A percentile compares a stretch with the other conserved stretches of the same genome.
phyloP scores from a whole-genome alignment of 2,113 vertebrate species.

The Picathartes gymnocephalus region DNA sequence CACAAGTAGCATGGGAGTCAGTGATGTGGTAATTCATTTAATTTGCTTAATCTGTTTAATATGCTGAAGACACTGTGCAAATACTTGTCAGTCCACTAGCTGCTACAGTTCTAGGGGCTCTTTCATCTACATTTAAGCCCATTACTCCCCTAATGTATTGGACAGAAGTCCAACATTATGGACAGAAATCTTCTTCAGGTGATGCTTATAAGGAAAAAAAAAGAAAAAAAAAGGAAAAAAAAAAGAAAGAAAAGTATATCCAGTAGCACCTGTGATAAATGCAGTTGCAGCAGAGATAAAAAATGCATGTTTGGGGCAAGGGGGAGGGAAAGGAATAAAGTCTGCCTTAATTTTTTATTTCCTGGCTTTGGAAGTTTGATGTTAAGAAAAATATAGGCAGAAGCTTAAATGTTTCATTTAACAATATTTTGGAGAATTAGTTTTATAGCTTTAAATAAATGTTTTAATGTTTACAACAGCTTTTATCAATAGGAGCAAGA shows the following conservation, averaged over 20 bases:
- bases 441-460: not conserved
- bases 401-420: not conserved
- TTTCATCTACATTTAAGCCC: not conserved
- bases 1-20: not conserved
- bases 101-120: not conserved
- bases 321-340: not conserved
- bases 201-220: not conserved
- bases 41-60: slow-evolving; percentile 49
- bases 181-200: not conserved
- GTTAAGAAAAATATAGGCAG: not conserved
- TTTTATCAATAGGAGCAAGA: not conserved
- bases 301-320: not conserved
- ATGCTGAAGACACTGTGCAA: not conserved
- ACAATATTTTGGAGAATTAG: not conserved
- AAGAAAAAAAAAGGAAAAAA: too few relatives aligned
- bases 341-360: not conserved
- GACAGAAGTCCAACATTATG: not conserved
- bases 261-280: not conserved
- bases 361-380: not conserved
- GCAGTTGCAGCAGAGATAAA: not conserved
- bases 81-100: slow-evolving; percentile 25
- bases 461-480: not conserved
- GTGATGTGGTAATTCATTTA: slow-evolving; percentile 24
- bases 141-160: not conserved
- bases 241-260: not conserved